Base-by-base conservation (phyloP, 1,140 invertebrate genomes). In the Hesperophylax magnus region DNA sequence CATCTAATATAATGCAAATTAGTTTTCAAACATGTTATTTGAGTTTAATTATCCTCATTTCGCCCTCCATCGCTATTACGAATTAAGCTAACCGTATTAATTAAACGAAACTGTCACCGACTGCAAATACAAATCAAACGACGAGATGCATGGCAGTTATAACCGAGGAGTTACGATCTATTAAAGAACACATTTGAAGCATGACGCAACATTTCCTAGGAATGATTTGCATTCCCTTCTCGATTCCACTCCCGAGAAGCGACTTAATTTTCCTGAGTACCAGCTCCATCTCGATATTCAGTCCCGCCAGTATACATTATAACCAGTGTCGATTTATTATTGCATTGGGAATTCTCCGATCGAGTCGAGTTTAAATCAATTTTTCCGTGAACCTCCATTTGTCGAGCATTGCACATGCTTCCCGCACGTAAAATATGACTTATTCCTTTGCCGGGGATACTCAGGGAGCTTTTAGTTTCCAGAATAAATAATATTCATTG, bases 301-400 rank as follows among this genome's bases (percentile, higher is more conserved):
- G 18, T 53, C 47, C 75, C 74, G 61, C 20, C 52, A 27, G 76
- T 47, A 69, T 27, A 71, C 39, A 47, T 47, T 47, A 14, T 47
- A 47, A 11, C 39, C 18, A 54, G 76, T 52, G 69, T 24, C 80
- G 71, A 82, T 82, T 79, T 82, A 82, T 82, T 79, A 61, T 79
- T 67, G 79, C 72, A 65, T 27, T 24, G 79, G 79, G 67, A 77
- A 67, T 67, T 65, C 69, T 22, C 6, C n/a, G 17, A 76, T 39
- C 20, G 11, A 31, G 18, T 31, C 27, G 15, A 54, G 54, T 80
- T 31, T 34, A 80, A 75, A 80, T 80, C 71, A 75, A 75, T 80
- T 74, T 74, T 74, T 71, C 22, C 20, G 52, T 15, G 3, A 56
- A 71, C 54, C 78, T 47, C 78, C 14, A 27, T 72, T 79, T 79